Percentiles rank a stretch among this genome's conserved stretches.
Conservation (phyloP, 2,888 invertebrate species). For the Stegophylla sp. region DNA sequence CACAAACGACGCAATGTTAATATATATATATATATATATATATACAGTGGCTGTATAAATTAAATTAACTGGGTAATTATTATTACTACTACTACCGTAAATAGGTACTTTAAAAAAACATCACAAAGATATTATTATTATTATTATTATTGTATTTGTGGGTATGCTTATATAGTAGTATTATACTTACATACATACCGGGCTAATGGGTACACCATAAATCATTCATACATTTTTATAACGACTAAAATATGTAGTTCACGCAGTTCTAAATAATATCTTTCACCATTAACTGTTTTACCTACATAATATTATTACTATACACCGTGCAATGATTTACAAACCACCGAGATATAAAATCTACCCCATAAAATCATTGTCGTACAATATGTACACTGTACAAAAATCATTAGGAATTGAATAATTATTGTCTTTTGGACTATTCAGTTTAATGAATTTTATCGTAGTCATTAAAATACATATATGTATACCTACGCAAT, state of each 20-base stretch:
- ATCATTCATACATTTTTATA: conserved; percentile 29
- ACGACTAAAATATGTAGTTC: conserved; percentile 16
- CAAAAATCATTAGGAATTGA: conserved; percentile 16
- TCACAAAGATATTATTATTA: conserved; percentile 10
- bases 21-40: no score
- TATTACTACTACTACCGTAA: neutral
- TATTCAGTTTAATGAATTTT: neutral
- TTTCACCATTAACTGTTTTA: no score
- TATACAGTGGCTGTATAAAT: neutral
- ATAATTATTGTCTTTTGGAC: neutral
- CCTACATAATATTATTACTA: neutral
- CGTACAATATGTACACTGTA: no score
- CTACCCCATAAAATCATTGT: conserved; percentile 10
- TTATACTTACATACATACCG: no score
- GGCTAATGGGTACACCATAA: neutral
- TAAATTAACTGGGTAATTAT: conserved; percentile 6
- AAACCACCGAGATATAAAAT: conserved; percentile 3
- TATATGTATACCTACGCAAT: neutral
- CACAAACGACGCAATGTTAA: no score
- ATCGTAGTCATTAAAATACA: neutral
- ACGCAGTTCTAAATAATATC: neutral
- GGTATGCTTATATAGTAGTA: neutral
- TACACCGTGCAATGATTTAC: neutral
- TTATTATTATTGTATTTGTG: no score
- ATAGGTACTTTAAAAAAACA: conserved; percentile 2